Conservation (phyloP, 2,888 invertebrate genomes). For the Ryuthela nishihirai region DNA sequence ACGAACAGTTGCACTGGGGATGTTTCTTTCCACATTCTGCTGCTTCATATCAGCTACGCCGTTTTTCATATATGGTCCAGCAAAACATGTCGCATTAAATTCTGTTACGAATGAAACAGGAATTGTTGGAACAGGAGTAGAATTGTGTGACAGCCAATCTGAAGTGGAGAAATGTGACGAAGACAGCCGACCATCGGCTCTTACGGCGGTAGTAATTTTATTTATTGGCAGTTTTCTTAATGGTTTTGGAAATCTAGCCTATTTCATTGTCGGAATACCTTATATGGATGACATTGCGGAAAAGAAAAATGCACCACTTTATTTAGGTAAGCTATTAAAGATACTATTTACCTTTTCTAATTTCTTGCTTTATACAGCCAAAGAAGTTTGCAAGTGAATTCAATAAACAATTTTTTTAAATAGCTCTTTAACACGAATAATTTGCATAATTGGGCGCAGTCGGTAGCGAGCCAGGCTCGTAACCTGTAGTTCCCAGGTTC, state of each 20-base stretch:
- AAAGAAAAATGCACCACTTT: slow-evolving; percentile 39
- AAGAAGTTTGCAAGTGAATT: too few relatives aligned
- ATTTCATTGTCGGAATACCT: slow-evolving; percentile 35
- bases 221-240: slow-evolving; percentile 39
- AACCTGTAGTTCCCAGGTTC: too few relatives aligned
- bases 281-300: slow-evolving; percentile 40
- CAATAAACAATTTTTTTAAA: too few relatives aligned
- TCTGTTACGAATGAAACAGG: background rate
- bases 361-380: too few relatives aligned
- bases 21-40: slow-evolving; percentile 19
- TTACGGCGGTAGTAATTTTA: slow-evolving; percentile 28
- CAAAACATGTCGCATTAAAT: slow-evolving; percentile 13
- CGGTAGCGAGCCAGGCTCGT: too few relatives aligned
- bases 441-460: too few relatives aligned
- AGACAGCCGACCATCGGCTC: background rate
- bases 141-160: slow-evolving; percentile 1
- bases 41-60: slow-evolving; percentile 34
- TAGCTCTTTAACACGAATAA: too few relatives aligned
- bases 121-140: background rate
- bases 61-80: slow-evolving; percentile 40
- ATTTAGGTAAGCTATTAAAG: slow-evolving; percentile 44
- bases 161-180: slow-evolving; percentile 4
- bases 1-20: slow-evolving; percentile 15
- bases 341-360: too few relatives aligned
- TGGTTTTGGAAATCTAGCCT: slow-evolving; percentile 40